Evolutionary conservation across 2,888 invertebrate genomes (phyloP), one percentile per base, ranked within the genome.

Genomic region (Megalurothrips usitatus): DNA sequence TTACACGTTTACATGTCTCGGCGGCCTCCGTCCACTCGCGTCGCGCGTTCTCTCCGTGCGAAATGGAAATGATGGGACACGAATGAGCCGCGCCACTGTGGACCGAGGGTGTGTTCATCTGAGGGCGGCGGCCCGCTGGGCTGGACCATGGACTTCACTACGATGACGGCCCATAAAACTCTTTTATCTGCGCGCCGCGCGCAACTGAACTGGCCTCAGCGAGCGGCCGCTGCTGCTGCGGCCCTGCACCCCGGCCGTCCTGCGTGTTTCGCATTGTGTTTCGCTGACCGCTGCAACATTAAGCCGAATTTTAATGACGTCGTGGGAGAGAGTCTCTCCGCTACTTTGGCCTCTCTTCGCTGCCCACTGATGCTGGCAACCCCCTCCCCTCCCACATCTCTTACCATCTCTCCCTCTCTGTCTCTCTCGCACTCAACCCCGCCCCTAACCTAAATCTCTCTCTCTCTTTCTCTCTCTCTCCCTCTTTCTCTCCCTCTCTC

Each of bases 271-370:
- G 68, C 68, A 26, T 75, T 26, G 68, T 75, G 68, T 75, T 75
- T 75, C 68, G 68, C 68, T 75, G 68, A 75, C 68, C 68, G 68
- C 23, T 43, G 34, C 34, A 43, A 75, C 68, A 75, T 75, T 75
- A 75, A 75, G 68, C 68, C 68, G 68, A 75, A 75, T 75, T 75
- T 75, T 75, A 75, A 75, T 75, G 68, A 75, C 68, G 68, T 75
- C 68, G 68, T 75, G 23, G 23, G 68, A 75, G 23, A 12, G 68
- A 75, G 23, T 26, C 68, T 75, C 23, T 75, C 26, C 68, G n/a
- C n/a, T n/a, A n/a, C 26, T 75, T 75, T 26, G 68, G 34, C 34
- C 34, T 43, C 34, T 43, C n/a, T n/a, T n/a, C 68, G 26, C 68
- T 75, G 68, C n/a, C 68, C 68, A 75, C 68, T 23, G n/a, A n/a